phyloP scores from a whole-genome alignment of 2,113 vertebrate species.

The Pteruthius melanotis region DNA sequence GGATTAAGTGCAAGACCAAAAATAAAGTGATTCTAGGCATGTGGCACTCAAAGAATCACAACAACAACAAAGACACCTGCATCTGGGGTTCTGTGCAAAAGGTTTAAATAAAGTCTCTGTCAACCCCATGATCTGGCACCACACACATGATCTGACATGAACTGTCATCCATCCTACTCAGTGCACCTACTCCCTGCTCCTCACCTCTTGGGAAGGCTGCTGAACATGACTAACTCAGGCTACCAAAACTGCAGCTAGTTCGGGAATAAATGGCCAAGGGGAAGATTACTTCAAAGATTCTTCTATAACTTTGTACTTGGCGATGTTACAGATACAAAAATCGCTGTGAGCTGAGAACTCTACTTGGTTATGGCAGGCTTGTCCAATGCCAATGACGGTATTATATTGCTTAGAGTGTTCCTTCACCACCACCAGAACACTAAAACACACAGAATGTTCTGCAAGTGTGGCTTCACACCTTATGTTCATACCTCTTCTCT shows the following conservation, averaged over 20 bases:
- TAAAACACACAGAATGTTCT: background rate
- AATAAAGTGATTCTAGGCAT: background rate
- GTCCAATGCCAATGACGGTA: background rate
- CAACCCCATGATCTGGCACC: background rate
- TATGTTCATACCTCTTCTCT: slow-evolving; percentile 81
- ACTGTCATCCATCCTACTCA: background rate
- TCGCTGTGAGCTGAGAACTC: background rate
- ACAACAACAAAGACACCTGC: background rate
- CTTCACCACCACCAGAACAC: background rate
- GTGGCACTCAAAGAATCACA: background rate
- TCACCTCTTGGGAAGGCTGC: background rate
- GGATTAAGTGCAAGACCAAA: background rate
- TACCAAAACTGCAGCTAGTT: background rate
- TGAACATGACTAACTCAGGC: background rate
- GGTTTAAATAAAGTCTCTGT: background rate
- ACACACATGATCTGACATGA: background rate
- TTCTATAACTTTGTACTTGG: background rate
- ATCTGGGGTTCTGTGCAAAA: background rate
- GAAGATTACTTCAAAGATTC: background rate
- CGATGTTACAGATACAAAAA: rapidly evolving
- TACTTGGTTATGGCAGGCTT: background rate
- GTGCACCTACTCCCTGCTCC: background rate
- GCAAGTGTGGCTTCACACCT: background rate
- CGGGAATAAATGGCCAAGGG: background rate
- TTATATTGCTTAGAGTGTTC: background rate